Conservation (phyloP, 2,113 vertebrate genomes). For the Motacilla alba region DNA sequence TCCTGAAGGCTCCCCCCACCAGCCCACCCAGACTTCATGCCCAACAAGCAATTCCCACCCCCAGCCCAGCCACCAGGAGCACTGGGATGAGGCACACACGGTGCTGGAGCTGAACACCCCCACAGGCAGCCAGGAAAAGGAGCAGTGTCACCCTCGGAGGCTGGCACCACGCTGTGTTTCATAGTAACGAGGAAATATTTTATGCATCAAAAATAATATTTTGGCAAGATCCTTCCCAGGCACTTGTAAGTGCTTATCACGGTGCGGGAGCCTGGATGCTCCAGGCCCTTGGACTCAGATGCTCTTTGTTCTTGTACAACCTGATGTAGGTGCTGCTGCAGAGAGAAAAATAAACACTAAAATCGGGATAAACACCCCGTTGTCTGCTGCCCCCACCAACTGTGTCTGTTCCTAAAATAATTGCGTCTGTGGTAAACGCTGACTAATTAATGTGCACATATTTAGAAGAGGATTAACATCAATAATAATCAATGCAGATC, state of each 20-base stretch:
- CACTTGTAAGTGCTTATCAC: not conserved
- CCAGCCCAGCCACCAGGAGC: not conserved
- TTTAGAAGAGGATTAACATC: slow-evolving; percentile 57
- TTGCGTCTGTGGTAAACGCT: slow-evolving; percentile 13
- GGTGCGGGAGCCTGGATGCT: not conserved
- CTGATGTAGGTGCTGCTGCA: not conserved
- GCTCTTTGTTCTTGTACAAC: not conserved
- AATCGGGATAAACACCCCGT: not conserved
- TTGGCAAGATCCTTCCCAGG: not conserved
- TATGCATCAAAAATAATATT: slow-evolving; percentile 1
- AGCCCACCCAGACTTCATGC: not conserved
- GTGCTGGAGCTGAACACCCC: not conserved
- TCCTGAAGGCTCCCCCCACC: fast-evolving
- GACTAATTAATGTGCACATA: slow-evolving; percentile 58
- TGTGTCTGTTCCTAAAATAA: slow-evolving; percentile 55
- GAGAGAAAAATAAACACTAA: not conserved
- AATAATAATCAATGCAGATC: slow-evolving; percentile 60
- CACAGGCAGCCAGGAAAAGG: not conserved
- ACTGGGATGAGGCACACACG: fast-evolving
- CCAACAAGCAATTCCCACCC: not conserved
- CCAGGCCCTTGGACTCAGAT: not conserved
- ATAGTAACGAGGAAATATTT: not conserved
- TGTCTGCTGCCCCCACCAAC: slow-evolving; percentile 16
- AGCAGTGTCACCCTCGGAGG: not conserved
- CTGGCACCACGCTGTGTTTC: not conserved